phyloP scores from a whole-genome alignment of 1,140 invertebrate genomes.

The Lethocerus indicus region DNA sequence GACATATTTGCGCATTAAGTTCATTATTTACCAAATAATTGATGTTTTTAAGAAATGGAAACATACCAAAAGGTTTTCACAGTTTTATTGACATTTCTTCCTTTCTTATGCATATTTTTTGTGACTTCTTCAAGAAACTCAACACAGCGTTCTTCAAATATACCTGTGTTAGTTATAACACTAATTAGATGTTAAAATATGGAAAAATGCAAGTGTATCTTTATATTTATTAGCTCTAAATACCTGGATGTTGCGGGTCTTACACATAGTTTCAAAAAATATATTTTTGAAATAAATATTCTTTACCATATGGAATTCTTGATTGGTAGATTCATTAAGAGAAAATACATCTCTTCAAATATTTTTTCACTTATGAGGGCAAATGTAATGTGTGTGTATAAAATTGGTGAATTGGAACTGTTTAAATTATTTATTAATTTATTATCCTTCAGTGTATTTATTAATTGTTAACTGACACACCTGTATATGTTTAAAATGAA shows the following conservation, averaged over 20 bases:
- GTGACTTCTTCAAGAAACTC: conserved; percentile 19
- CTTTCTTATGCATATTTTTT: conserved; percentile 15
- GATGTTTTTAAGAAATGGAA: background rate
- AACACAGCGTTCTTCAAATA: conserved; percentile 23
- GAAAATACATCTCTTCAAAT: background rate
- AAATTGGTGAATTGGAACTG: too few species aligned
- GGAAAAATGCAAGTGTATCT: background rate
- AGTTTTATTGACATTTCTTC: conserved; percentile 17
- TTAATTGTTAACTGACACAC: background rate
- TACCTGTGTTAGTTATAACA: conserved; percentile 15
- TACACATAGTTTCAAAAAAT: background rate
- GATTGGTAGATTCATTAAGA: background rate
- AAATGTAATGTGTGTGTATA: too few species aligned
- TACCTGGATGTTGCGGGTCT: background rate
- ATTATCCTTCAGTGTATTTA: too few species aligned
- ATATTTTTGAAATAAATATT: background rate
- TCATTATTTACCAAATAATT: background rate
- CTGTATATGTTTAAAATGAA: background rate
- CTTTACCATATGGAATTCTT: background rate
- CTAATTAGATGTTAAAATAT: background rate
- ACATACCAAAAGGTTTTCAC: conserved; percentile 18
- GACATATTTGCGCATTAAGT: background rate
- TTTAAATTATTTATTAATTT: too few species aligned
- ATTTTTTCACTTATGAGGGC: too few species aligned
- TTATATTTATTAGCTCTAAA: background rate